phyloP scores from a whole-genome alignment of 2,797 vertebrate genomes.

The Acanthurus lineatus region DNA sequence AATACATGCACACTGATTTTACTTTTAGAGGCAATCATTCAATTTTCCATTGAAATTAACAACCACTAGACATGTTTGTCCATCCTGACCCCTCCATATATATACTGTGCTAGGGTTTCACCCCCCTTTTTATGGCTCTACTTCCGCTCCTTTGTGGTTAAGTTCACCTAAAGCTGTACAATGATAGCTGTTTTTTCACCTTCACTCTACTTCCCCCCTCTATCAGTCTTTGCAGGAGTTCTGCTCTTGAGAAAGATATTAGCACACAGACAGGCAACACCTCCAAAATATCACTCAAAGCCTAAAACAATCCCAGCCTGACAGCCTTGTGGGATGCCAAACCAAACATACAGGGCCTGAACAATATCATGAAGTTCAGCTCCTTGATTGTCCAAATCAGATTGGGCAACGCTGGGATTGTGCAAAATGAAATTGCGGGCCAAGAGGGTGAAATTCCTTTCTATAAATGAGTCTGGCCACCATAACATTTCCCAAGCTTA shows the following conservation, averaged over 20 bases:
- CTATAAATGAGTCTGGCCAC: conserved; percentile 66
- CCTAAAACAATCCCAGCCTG: conserved; percentile 54
- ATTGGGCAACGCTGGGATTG: conserved; percentile 76
- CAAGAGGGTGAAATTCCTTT: conserved; percentile 76
- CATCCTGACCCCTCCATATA: not conserved
- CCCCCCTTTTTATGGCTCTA: not conserved
- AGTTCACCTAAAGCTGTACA: conserved; percentile 25
- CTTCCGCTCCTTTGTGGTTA: conserved; percentile 6
- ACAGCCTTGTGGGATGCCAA: conserved; percentile 60
- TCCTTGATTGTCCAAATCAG: conserved; percentile 73
- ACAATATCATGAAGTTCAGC: conserved; percentile 66
- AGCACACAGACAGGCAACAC: conserved; percentile 64
- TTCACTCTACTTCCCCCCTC: conserved; percentile 22
- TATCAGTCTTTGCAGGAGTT: conserved; percentile 53
- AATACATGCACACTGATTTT: conserved; percentile 13
- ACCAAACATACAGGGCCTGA: conserved; percentile 64
- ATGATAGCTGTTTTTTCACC: conserved; percentile 41
- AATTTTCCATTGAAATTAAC: conserved; percentile 24
- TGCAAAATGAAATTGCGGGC: conserved; percentile 65
- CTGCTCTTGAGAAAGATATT: conserved; percentile 72
- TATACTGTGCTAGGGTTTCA: not conserved
- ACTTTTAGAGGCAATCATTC: conserved; percentile 23
- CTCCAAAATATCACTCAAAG: conserved; percentile 59
- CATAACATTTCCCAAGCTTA: conserved; percentile 58
- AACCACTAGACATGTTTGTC: conserved; percentile 7